A percentile compares a stretch with the other conserved stretches of the same genome.
phyloP scores from a whole-genome alignment of 30 jellyfish, hydroid and myxozoan species.

The Aurelia aurita complex sp. Pacific region DNA sequence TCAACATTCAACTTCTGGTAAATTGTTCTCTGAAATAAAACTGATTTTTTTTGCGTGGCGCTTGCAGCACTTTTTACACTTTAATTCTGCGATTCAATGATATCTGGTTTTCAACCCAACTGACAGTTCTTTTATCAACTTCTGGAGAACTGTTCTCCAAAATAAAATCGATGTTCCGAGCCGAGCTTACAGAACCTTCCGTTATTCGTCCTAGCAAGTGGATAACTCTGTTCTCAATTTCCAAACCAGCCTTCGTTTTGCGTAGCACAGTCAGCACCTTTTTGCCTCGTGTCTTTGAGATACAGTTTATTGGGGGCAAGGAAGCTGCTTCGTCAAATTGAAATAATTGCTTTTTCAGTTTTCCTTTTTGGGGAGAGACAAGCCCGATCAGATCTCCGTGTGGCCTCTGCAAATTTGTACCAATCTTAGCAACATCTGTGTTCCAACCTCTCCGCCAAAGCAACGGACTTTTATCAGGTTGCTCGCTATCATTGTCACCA shows the following conservation, averaged over 20 bases:
- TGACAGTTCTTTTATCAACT: slow-evolving; percentile 19
- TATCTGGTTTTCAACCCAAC: slow-evolving; percentile 43
- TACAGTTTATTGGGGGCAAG: too few relatives aligned
- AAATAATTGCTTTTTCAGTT: background rate
- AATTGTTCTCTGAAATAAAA: too few relatives aligned
- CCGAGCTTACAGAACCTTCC: background rate
- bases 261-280: background rate
- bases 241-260: slow-evolving; percentile 5
- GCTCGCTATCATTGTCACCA: too few relatives aligned
- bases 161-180: background rate
- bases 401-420: background rate
- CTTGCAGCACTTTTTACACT: background rate
- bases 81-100: slow-evolving; percentile 5
- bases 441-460: background rate
- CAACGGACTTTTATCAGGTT: background rate
- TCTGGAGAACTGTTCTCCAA: background rate
- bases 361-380: background rate
- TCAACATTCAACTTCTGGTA: too few relatives aligned
- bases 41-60: background rate
- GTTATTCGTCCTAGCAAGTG: background rate
- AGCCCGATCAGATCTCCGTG: background rate
- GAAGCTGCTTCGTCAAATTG: too few relatives aligned
- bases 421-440: background rate
- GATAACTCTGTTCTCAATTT: background rate
- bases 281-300: background rate